phyloP scores from a whole-genome alignment of 2,797 vertebrate species.

The Halcyon leucocephala region DNA sequence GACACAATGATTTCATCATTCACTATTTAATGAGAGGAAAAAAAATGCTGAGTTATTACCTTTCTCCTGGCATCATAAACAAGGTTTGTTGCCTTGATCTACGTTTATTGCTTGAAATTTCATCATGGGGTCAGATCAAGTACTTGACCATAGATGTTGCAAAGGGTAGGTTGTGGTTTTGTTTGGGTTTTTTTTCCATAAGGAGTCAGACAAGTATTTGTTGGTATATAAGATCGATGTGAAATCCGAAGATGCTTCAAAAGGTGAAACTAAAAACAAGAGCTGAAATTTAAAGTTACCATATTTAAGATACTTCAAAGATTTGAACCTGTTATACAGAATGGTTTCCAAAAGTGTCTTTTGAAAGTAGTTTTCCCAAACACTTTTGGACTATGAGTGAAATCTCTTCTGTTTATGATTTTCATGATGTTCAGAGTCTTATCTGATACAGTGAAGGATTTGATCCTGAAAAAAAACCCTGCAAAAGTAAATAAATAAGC shows the following conservation, averaged over 20 bases:
- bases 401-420: constrained; percentile 20
- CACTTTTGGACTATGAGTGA: not conserved
- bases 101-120: not conserved
- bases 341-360: not conserved
- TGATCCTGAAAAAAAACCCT: not conserved
- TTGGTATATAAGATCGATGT: not conserved
- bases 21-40: not conserved
- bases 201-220: not conserved
- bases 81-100: not conserved
- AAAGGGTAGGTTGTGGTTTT: not conserved
- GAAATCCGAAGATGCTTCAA: not conserved
- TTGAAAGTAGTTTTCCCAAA: not conserved
- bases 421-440: not conserved
- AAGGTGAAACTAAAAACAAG: not conserved
- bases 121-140: not conserved
- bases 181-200: not conserved
- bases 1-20: not conserved
- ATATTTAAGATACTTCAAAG: not conserved
- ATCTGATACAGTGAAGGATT: not conserved
- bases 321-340: not conserved
- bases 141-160: not conserved
- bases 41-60: not conserved
- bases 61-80: not conserved
- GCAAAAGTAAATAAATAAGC: not conserved
- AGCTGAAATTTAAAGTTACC: not conserved